These are phyloP conservation scores for Hirundichthys speculiger DNA, from an alignment of 2,113 vertebrate species.

Conservation along the genomic window DNA sequence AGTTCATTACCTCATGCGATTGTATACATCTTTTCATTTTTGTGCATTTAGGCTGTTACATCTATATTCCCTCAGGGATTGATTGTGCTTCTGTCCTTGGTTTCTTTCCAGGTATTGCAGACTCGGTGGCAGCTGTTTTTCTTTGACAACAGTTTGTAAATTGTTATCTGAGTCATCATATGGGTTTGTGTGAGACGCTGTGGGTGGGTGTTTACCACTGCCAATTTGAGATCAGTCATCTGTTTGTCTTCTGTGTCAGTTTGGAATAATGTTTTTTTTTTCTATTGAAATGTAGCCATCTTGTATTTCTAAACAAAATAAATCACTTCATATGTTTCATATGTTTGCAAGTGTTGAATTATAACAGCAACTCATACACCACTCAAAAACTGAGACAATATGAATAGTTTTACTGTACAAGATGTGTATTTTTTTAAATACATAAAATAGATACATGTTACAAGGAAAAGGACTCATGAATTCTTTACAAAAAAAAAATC, in stretches of 20 bases:
- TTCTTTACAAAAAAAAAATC: constrained; percentile 49
- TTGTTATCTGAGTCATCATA: background rate
- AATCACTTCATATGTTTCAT: constrained; percentile 35
- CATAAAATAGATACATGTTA: constrained; percentile 21
- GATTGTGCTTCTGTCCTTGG: constrained; percentile 14
- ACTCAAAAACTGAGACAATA: constrained; percentile 31
- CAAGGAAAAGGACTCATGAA: constrained; percentile 5
- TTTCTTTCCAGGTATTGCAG: constrained; percentile 84
- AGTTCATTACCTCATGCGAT: constrained; percentile 44
- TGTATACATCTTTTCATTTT: background rate
- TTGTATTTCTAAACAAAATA: constrained; percentile 45
- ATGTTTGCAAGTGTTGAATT: constrained; percentile 35
- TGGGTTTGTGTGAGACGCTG: background rate
- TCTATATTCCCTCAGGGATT: constrained; percentile 13
- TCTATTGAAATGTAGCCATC: constrained; percentile 46
- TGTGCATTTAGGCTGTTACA: background rate
- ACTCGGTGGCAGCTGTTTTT: constrained; percentile 84
- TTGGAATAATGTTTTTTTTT: constrained; percentile 50
- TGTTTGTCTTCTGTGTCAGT: constrained; percentile 17
- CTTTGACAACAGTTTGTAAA: constrained; percentile 72
- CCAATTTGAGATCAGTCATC: constrained; percentile 35
- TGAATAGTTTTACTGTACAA: constrained; percentile 51
- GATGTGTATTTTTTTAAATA: constrained; percentile 55
- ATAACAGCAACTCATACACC: constrained; percentile 19
- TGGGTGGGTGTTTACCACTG: constrained; percentile 2